Evolutionary conservation across 2,113 vertebrate genomes (phyloP).

Genomic region (Ammospiza nelsoni): DNA sequence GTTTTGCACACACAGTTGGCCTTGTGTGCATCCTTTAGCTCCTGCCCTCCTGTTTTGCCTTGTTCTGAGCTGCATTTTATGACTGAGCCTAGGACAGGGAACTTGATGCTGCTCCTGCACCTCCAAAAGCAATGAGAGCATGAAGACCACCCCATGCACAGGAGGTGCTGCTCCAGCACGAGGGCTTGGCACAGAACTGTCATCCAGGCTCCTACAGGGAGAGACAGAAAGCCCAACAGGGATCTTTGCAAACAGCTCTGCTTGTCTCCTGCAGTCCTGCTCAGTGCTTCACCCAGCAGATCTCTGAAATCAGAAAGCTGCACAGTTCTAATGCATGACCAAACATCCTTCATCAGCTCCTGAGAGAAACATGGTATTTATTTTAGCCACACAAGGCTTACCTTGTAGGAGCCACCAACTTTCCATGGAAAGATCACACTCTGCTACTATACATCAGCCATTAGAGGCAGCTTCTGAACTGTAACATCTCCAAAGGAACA

Average conservation of each 20-base stretch:
- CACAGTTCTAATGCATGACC: background rate
- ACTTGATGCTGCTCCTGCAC: background rate
- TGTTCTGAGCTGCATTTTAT: background rate
- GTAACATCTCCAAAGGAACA: conserved; percentile 48
- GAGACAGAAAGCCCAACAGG: background rate
- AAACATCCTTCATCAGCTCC: background rate
- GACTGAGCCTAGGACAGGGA: background rate
- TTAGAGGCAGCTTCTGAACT: background rate
- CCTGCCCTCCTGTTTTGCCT: background rate
- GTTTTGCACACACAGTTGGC: background rate
- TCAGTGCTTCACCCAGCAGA: background rate
- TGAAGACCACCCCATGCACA: background rate
- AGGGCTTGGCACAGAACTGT: background rate
- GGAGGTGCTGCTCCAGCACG: background rate
- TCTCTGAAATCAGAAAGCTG: background rate
- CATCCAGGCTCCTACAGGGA: background rate
- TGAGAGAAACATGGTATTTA: background rate
- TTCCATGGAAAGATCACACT: background rate
- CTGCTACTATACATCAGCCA: background rate
- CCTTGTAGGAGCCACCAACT: background rate
- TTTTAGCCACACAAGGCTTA: background rate
- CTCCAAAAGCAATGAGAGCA: background rate
- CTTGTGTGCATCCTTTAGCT: background rate
- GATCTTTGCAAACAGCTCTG: background rate
- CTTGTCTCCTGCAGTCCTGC: background rate